These are phyloP conservation scores for Nestor notabilis DNA, from an alignment of 2,113 vertebrate species.

Conservation along the genomic window DNA sequence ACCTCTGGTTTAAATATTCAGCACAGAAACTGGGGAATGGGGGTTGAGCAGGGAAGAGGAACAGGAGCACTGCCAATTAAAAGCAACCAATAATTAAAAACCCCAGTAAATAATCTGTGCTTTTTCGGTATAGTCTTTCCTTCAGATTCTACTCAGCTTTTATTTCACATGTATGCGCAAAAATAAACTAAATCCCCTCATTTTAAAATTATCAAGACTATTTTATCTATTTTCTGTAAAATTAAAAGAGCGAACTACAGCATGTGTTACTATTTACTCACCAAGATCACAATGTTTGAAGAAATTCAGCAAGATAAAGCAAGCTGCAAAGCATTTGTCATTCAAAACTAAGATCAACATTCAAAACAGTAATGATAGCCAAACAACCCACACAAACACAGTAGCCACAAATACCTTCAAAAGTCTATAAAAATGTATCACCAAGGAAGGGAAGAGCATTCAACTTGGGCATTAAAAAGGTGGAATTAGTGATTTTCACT, in stretches of 20 bases:
- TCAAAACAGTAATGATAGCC: neutral
- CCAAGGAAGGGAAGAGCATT: neutral
- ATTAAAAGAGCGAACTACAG: neutral
- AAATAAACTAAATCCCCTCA: neutral
- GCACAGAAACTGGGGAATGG: neutral
- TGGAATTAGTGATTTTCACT: neutral
- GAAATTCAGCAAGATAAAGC: neutral
- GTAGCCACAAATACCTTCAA: neutral
- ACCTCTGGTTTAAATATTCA: constrained; percentile 19
- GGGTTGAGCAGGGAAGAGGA: neutral
- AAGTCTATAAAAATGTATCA: neutral
- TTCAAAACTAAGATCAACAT: neutral
- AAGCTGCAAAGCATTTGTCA: neutral
- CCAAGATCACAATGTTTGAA: neutral
- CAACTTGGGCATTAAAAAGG: neutral
- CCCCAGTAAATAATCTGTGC: neutral
- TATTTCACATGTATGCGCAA: neutral
- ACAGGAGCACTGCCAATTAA: neutral
- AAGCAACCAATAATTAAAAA: neutral
- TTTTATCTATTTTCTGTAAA: neutral
- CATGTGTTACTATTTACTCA: neutral
- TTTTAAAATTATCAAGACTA: neutral
- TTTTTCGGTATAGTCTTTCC: neutral
- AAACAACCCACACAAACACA: neutral
- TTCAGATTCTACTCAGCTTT: neutral